Base-by-base conservation (phyloP, 2,888 invertebrate genomes). In the Neoaliturus tenellus region DNA sequence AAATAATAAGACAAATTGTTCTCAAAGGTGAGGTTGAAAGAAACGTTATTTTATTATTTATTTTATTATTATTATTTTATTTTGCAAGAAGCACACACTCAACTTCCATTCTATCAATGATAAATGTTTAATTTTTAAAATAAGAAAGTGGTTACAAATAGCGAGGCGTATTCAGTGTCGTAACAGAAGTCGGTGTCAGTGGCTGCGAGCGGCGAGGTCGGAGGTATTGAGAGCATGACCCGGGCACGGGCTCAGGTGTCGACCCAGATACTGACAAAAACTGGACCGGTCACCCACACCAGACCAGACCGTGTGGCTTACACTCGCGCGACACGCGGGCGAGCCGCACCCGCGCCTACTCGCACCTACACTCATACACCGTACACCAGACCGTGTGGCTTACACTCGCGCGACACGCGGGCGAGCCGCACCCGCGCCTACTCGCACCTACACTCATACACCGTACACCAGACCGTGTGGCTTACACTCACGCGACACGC, bases 241-340 rank as follows among this genome's bases (percentile, higher is more conserved):
- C 14, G 51, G 5, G 25, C 8, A 8, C 20, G 20, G 25, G 62
- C 8, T 62, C 25, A 31, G 28, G 25, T 62, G 62, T 62, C 62
- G 62, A 62, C 62, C 62, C 62, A 62, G 62, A 62, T 62, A 62
- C 62, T 2, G 20, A 62, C 62, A 62, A 62, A 62, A 62, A 62
- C 62, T 62, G 62, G 62, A 62, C 62, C 62, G 0, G 48, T 23
- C 51, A 14, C 51, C 51, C n/a, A 48, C 51, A 51, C 51, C 44
- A 4, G 12, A 8, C 6, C 44, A 2, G n/a, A n/a, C 44, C 14
- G 44, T 44, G 44, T 44, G 44, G 12, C 44, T 44, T 44, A 44
- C 44, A 44, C 44, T 44, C 12, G 44, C 12, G 2, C 44, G 1
- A 12, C 44, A 44, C 44, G 44, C 44, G 35, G 10, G 35, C 10